phyloP scores from a whole-genome alignment of 2,797 vertebrate species.

The Lithobates sylvaticus region DNA sequence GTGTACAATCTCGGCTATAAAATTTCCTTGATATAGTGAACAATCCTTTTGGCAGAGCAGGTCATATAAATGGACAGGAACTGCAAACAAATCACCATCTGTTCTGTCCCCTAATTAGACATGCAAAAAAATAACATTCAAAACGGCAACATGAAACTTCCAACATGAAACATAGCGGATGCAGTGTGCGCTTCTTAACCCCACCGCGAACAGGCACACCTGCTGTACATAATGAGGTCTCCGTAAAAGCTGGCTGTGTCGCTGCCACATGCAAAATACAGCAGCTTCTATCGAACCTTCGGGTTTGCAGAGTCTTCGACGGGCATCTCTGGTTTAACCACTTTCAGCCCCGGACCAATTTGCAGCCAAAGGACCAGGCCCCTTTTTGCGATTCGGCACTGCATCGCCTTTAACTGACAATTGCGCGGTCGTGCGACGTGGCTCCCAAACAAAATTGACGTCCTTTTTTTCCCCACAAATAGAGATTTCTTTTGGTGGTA shows the following conservation, averaged over 20 bases:
- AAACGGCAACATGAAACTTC: conserved; percentile 64
- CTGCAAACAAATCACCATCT: conserved; percentile 68
- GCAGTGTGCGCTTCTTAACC: conserved; percentile 36
- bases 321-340: not conserved
- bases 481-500: too few species aligned
- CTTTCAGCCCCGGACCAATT: too few species aligned
- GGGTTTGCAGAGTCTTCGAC: not conserved
- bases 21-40: conserved; percentile 65
- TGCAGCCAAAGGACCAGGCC: too few species aligned
- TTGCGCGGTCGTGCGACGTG: too few species aligned
- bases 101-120: conserved; percentile 69
- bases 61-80: conserved; percentile 74
- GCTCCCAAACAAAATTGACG: too few species aligned
- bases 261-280: not conserved
- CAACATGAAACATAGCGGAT: conserved; percentile 65
- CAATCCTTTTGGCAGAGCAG: conserved; percentile 72
- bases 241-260: conserved; percentile 4
- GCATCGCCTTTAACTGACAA: too few species aligned
- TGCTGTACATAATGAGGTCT: conserved; percentile 14
- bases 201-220: not conserved
- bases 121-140: conserved; percentile 65
- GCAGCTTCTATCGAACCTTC: not conserved
- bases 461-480: too few species aligned
- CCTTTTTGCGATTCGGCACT: too few species aligned
- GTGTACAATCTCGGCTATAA: conserved; percentile 45